Evolutionary conservation across 2,888 invertebrate genomes (phyloP), one percentile per base, ranked within the genome.

Genomic region (Onthophagus sagittarius): DNA sequence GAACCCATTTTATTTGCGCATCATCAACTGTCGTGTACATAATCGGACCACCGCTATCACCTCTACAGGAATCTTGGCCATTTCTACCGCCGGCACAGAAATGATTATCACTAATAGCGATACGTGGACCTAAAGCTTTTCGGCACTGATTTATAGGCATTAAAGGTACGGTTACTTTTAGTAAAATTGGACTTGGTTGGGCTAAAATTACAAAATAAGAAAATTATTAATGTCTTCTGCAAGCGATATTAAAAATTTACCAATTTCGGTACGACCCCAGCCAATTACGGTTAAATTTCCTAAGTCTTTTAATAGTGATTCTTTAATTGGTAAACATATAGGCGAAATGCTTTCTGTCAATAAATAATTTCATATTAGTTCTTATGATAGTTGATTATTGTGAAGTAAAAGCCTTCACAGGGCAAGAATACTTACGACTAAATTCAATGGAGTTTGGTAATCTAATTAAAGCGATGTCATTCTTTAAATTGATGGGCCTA

Each of bases 31-130:
- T 84, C 82, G 85, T 87, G 77, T 83, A 86, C 92, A 93, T 92
- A 0, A 93, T 84, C 0, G 93, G 93, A 0, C 93, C 92, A n/a
- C 82, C 80, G 15, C 74, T 74, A 69, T 77, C 77, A 69, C 86
- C 85, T n/a, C 85, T 86, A 79, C 93, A 93, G 0, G 92, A 89
- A 79, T 93, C 93, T 78, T 90, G 87, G 0, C 88, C 88, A 74
- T 85, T 87, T 39, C 86, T 85, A 0, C 93, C 93, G 1, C 93
- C 93, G 6, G 92, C 93, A 79, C 93, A 93, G 0, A 93, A 79
- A 77, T 91, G 91, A 15, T 71, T 89, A 14, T 70, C 69, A 11
- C 9, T 31, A 5, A 13, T 3, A 6, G 5, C 32, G n/a, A 63
- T 14, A 2, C 15, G 0, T 15, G 31, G 7, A 23, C 70, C 32